These are phyloP conservation scores for Archaeoteleia sp. DNA, from an alignment of 2,888 invertebrate species.

Conservation along the genomic window DNA sequence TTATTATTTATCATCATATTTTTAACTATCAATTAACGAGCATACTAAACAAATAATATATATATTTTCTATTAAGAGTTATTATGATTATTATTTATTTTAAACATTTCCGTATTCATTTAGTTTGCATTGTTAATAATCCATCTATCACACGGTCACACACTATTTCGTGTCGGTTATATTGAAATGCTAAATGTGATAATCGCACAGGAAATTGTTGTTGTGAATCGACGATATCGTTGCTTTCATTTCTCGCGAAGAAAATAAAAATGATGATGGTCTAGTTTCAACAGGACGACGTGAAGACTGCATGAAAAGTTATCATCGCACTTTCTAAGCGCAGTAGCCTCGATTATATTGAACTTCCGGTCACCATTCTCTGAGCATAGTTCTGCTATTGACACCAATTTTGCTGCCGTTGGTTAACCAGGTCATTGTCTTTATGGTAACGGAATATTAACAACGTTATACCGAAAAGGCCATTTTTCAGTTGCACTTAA, in stretches of 20 bases:
- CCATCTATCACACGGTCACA: too few relatives aligned
- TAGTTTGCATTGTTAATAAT: too few relatives aligned
- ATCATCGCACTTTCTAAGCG: slow-evolving; percentile 48
- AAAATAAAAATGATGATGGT: slow-evolving; percentile 29
- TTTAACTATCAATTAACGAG: too few relatives aligned
- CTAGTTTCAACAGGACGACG: slow-evolving; percentile 15
- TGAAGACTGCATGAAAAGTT: slow-evolving; percentile 29
- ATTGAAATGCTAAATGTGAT: slow-evolving; percentile 5
- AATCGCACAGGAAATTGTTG: slow-evolving; percentile 17
- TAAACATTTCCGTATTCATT: too few relatives aligned
- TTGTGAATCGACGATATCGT: slow-evolving; percentile 8
- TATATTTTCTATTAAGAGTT: too few relatives aligned
- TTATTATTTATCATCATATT: too few relatives aligned
- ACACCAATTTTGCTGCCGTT: slow-evolving; percentile 44
- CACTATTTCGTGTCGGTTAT: neutral
- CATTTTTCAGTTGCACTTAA: slow-evolving; percentile 10
- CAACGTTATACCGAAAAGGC: neutral
- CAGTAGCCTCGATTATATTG: slow-evolving; percentile 37
- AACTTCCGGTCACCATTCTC: slow-evolving; percentile 45
- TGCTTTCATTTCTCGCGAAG: slow-evolving; percentile 28
- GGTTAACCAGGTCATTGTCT: slow-evolving; percentile 51
- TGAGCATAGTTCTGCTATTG: slow-evolving; percentile 40
- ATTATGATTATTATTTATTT: too few relatives aligned
- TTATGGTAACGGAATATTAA: slow-evolving; percentile 41
- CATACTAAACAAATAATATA: too few relatives aligned